These are phyloP conservation scores for Incurvaria masculella DNA, from an alignment of 2,888 invertebrate species.

Conservation along the genomic window DNA sequence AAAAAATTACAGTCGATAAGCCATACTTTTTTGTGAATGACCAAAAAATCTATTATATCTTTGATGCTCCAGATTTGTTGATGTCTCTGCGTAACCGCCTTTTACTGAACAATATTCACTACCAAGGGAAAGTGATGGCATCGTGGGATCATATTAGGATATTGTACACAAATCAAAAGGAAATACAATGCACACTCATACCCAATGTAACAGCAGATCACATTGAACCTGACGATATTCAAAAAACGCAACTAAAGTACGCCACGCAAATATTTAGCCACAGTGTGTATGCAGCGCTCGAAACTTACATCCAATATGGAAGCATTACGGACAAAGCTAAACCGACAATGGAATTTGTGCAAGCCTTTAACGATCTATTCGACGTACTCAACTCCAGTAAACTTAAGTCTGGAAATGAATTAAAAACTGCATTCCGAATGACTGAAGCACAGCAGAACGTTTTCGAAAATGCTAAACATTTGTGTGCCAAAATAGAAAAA, in stretches of 20 bases:
- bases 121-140: conserved; percentile 10
- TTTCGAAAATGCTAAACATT: conserved; percentile 5
- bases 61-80: too few species aligned
- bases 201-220: conserved; percentile 18
- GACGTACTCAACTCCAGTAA: conserved; percentile 12
- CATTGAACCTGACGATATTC: conserved; percentile 16
- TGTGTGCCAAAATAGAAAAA: conserved; percentile 10
- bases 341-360: conserved; percentile 10
- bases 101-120: too few species aligned
- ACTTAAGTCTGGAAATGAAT: conserved; percentile 8
- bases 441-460: conserved; percentile 6
- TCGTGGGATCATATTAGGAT: conserved; percentile 16
- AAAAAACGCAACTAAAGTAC: conserved; percentile 16
- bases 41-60: conserved; percentile 14
- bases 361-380: conserved; percentile 10
- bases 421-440: conserved; percentile 8
- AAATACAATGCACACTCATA: conserved; percentile 11
- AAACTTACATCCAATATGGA: too few species aligned
- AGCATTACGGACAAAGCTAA: conserved; percentile 13
- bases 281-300: too few species aligned
- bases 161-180: conserved; percentile 13
- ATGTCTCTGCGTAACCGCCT: conserved; percentile 13
- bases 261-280: too few species aligned
- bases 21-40: conserved; percentile 14
- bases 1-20: conserved; percentile 13